Percentiles rank a stretch among this genome's conserved stretches.
Conservation (phyloP, 2,888 invertebrate genomes). For the Pterostichus niger region DNA sequence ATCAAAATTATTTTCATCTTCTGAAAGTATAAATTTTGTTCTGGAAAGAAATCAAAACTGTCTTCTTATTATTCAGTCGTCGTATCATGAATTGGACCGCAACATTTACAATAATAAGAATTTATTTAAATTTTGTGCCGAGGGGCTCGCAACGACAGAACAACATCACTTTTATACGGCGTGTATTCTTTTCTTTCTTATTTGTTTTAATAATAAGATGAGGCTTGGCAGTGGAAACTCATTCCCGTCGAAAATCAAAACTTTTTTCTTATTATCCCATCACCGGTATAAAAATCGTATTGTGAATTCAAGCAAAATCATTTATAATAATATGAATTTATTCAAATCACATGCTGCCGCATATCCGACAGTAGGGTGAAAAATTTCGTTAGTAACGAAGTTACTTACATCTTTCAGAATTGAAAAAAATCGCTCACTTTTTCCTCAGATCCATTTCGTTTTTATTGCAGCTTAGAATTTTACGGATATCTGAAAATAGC, state of each 20-base stretch:
- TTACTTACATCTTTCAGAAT: constrained; percentile 32
- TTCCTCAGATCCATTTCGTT: constrained; percentile 17
- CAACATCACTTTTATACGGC: background rate
- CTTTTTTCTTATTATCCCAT: constrained; percentile 44
- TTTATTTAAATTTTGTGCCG: constrained; percentile 30
- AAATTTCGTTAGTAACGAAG: constrained; percentile 33
- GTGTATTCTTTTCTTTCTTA: constrained; percentile 24
- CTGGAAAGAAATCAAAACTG: constrained; percentile 31
- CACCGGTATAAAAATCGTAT: constrained; percentile 26
- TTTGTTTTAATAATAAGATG: constrained; percentile 30
- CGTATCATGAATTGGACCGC: constrained; percentile 14
- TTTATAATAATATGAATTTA: constrained; percentile 39
- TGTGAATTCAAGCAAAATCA: constrained; percentile 25
- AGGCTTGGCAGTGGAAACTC: background rate
- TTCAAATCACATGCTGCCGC: constrained; percentile 31
- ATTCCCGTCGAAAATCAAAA: constrained; percentile 17
- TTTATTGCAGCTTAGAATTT: constrained; percentile 22
- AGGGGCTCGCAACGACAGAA: background rate
- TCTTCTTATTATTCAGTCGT: constrained; percentile 8
- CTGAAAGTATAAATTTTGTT: constrained; percentile 13
- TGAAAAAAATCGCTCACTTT: constrained; percentile 12
- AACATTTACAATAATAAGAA: constrained; percentile 38
- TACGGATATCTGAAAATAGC: constrained; percentile 35
- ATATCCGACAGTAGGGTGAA: constrained; percentile 3
- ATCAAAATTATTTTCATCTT: constrained; percentile 1